phyloP scores from a whole-genome alignment of 2,797 vertebrate genomes.

The Macropus fuliginosus region DNA sequence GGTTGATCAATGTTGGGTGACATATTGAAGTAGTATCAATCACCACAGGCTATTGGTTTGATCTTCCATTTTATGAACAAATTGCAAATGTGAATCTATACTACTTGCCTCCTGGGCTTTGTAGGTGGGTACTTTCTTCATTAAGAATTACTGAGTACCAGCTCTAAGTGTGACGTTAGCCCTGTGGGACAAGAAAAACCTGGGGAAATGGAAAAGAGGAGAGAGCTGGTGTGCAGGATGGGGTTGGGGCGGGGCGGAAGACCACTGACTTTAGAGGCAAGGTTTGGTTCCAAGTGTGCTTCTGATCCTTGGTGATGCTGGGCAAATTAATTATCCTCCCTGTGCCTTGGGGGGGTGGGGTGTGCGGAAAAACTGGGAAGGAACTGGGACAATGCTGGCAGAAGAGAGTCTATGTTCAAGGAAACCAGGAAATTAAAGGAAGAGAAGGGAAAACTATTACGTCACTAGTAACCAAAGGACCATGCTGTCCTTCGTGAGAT shows the following conservation, averaged over 20 bases:
- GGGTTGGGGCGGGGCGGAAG: not conserved
- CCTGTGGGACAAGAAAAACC: not conserved
- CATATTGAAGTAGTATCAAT: not conserved
- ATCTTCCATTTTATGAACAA: constrained; percentile 41
- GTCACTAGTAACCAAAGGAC: not conserved
- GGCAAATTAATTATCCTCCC: not conserved
- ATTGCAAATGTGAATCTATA: constrained; percentile 24
- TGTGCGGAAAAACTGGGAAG: not conserved
- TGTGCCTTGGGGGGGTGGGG: not conserved
- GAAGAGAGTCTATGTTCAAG: not conserved
- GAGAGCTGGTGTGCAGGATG: not conserved
- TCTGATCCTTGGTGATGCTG: not conserved
- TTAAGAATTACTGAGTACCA: not conserved
- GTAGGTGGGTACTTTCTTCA: constrained; percentile 7
- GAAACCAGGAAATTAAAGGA: not conserved
- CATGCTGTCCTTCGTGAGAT: too few species aligned
- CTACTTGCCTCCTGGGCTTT: not conserved
- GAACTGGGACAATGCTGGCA: not conserved
- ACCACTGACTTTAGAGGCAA: not conserved
- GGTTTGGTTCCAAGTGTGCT: not conserved
- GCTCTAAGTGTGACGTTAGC: not conserved
- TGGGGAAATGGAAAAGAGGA: constrained; percentile 18
- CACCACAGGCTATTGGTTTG: not conserved
- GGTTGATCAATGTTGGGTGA: constrained; percentile 6
- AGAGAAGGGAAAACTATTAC: not conserved